phyloP scores from a whole-genome alignment of 2,113 vertebrate species.

The Uria aalge region DNA sequence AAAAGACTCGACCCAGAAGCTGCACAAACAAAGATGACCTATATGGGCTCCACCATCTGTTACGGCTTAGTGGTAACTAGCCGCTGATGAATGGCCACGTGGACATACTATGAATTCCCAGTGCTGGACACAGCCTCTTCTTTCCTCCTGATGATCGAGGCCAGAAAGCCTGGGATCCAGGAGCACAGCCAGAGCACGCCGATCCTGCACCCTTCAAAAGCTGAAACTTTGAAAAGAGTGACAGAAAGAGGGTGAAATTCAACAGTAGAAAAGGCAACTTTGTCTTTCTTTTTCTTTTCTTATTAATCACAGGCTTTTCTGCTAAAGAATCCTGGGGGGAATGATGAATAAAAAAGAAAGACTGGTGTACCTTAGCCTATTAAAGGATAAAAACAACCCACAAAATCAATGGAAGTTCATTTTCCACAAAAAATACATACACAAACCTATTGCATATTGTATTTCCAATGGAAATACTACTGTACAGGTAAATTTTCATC shows the following conservation, averaged over 20 bases:
- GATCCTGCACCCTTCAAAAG: background rate
- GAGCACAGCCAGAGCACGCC: background rate
- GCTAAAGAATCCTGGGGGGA: rapidly evolving
- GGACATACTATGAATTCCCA: background rate
- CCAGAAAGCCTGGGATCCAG: background rate
- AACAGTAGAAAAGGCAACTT: background rate
- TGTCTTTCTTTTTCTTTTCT: background rate
- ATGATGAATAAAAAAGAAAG: background rate
- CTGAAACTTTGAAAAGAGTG: background rate
- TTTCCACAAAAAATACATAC: background rate
- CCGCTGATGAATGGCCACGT: background rate
- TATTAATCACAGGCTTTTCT: background rate
- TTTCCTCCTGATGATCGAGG: rapidly evolving
- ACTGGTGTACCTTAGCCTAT: background rate
- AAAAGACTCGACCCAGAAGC: background rate
- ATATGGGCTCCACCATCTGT: background rate
- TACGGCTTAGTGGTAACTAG: background rate
- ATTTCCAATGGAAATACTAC: background rate
- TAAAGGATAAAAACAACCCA: background rate
- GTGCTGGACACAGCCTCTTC: background rate
- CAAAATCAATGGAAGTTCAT: background rate
- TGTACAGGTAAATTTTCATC: background rate
- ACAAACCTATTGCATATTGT: background rate
- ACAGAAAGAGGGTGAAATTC: background rate
- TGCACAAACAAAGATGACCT: constrained; percentile 34